phyloP scores from a whole-genome alignment of 2,113 vertebrate species.

The Nestor notabilis region DNA sequence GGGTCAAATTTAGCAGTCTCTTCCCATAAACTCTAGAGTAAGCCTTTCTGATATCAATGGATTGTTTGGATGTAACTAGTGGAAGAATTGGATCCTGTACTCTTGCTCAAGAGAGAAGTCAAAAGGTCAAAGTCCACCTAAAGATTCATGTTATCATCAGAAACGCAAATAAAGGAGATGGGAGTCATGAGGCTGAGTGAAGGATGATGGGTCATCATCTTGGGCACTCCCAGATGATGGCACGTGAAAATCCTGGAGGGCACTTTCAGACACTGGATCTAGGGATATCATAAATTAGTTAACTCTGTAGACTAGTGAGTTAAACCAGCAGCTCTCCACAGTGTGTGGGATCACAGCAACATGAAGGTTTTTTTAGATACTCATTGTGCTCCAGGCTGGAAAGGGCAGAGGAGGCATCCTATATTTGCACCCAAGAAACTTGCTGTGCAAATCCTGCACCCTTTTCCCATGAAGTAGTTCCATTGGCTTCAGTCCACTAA shows the following conservation, averaged over 20 bases:
- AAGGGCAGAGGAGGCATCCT: background rate
- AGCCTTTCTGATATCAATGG: background rate
- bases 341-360: background rate
- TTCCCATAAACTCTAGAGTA: background rate
- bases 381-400: background rate
- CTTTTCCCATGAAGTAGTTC: background rate
- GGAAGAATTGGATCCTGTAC: background rate
- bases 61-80: background rate
- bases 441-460: background rate
- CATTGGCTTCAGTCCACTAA: background rate
- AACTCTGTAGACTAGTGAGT: background rate
- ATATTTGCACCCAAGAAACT: background rate
- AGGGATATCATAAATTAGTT: background rate
- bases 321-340: background rate
- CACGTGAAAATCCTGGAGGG: background rate
- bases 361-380: background rate
- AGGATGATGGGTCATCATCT: background rate
- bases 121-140: background rate
- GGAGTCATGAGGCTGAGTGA: background rate
- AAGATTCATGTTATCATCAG: background rate
- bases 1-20: background rate
- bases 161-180: background rate
- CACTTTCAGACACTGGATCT: background rate
- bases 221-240: background rate
- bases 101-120: slow-evolving; percentile 3